A percentile compares a stretch with the other conserved stretches of the same genome.
These are phyloP conservation scores for Luehdorfia chinensis DNA, from an alignment of 1,140 invertebrate species.

Conservation along the genomic window DNA sequence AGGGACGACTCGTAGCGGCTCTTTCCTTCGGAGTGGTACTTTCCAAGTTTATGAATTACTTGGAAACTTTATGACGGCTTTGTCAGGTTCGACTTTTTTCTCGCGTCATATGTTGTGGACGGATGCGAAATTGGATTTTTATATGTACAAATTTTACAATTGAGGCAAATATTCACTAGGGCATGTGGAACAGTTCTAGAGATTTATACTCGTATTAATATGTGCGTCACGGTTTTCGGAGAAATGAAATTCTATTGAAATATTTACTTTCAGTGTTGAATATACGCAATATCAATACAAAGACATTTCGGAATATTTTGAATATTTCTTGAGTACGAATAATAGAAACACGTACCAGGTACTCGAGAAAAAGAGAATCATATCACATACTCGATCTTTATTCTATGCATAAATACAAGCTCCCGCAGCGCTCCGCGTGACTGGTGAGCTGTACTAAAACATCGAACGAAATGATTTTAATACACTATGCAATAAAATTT, in stretches of 20 bases:
- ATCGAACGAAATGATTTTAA: no score
- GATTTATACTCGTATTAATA: background rate
- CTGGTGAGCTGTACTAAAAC: no score
- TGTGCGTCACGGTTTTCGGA: background rate
- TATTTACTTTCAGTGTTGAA: background rate
- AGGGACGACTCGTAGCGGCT: conserved; percentile 29
- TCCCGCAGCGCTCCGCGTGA: conserved; percentile 39
- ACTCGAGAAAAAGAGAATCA: conserved; percentile 46
- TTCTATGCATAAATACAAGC: conserved; percentile 46
- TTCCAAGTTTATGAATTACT: conserved; percentile 67
- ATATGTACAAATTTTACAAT: conserved; percentile 47
- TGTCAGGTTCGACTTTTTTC: conserved; percentile 56
- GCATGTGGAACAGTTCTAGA: conserved; percentile 8
- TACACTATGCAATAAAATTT: no score
- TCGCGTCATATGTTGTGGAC: conserved; percentile 66
- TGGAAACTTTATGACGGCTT: conserved; percentile 65
- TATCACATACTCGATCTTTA: conserved; percentile 47
- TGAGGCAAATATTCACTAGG: conserved; percentile 28
- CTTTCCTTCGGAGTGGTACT: conserved; percentile 42
- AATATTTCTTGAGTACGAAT: conserved; percentile 14
- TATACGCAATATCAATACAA: conserved; percentile 6
- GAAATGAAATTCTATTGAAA: conserved; percentile 2
- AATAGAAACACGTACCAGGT: conserved; percentile 38
- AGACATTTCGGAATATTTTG: conserved; percentile 18
- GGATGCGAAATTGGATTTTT: conserved; percentile 72